Evolutionary conservation across 2,888 invertebrate species (phyloP).

Genomic region (Smittia sp.): DNA sequence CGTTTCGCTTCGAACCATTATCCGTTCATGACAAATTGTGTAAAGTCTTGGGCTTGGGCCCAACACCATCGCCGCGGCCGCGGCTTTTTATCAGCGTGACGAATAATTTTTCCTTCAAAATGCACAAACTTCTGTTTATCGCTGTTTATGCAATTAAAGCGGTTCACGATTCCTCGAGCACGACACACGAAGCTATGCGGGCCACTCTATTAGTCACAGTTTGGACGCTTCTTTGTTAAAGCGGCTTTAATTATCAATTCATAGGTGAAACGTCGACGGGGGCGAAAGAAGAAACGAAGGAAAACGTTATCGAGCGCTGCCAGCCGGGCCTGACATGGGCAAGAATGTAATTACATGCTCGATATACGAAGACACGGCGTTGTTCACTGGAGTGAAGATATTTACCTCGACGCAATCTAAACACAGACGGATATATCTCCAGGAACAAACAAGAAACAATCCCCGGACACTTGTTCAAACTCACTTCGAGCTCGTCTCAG

Average conservation of each 20-base stretch:
- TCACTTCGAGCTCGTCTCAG: not conserved
- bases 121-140: constrained; percentile 1
- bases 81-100: not conserved
- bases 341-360: too few species aligned
- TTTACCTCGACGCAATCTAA: not conserved
- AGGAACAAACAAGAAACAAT: constrained; percentile 32
- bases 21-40: not conserved
- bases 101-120: not conserved
- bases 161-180: constrained; percentile 14
- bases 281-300: too few species aligned
- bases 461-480: constrained; percentile 37
- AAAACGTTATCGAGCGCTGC: too few species aligned
- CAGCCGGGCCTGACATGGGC: too few species aligned
- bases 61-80: too few species aligned
- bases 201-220: not conserved
- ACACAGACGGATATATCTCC: not conserved
- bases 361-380: too few species aligned
- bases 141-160: not conserved
- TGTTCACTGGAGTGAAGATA: not conserved
- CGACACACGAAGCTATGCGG: not conserved
- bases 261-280: too few species aligned
- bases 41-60: too few species aligned
- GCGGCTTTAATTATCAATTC: too few species aligned
- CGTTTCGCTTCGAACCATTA: not conserved
- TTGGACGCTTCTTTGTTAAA: not conserved